Percentiles rank a stretch among this genome's conserved stretches.
Evolutionary conservation across 2,113 vertebrate genomes (phyloP).

Genomic region (Ursus arctos): DNA sequence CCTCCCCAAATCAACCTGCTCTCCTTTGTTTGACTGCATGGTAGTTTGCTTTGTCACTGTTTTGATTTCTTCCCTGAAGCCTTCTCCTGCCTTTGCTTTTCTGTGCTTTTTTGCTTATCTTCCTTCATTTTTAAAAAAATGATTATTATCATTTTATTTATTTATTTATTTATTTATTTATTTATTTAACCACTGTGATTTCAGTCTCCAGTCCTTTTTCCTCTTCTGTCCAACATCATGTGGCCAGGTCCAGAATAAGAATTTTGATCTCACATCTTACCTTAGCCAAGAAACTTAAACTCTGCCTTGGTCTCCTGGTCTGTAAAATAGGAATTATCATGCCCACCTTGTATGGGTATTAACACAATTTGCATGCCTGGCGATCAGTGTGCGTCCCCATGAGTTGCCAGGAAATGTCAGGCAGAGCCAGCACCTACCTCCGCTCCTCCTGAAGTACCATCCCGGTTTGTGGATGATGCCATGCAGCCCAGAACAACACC

Average conservation of each 20-base stretch:
- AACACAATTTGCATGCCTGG: background rate
- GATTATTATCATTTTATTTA: background rate
- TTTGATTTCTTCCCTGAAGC: background rate
- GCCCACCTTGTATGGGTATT: background rate
- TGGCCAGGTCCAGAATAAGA: background rate
- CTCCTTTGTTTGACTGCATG: background rate
- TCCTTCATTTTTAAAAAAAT: background rate
- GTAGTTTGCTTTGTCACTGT: background rate
- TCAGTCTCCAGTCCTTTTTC: background rate
- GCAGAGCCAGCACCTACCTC: background rate
- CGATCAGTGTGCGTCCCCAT: background rate
- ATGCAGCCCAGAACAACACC: background rate
- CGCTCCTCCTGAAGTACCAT: background rate
- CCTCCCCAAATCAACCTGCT: background rate
- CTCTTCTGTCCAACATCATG: background rate
- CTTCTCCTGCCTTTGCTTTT: background rate
- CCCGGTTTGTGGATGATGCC: background rate
- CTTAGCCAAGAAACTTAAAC: background rate
- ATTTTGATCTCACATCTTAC: background rate
- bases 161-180: background rate
- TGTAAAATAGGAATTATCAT: background rate
- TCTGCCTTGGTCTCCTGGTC: background rate
- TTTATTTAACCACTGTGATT: background rate
- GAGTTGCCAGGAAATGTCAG: no score
- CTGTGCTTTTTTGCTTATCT: background rate